Evolutionary conservation across 2,888 invertebrate species (phyloP), one percentile per base, ranked within the genome.

Genomic region (Hyposoter dolosus): DNA sequence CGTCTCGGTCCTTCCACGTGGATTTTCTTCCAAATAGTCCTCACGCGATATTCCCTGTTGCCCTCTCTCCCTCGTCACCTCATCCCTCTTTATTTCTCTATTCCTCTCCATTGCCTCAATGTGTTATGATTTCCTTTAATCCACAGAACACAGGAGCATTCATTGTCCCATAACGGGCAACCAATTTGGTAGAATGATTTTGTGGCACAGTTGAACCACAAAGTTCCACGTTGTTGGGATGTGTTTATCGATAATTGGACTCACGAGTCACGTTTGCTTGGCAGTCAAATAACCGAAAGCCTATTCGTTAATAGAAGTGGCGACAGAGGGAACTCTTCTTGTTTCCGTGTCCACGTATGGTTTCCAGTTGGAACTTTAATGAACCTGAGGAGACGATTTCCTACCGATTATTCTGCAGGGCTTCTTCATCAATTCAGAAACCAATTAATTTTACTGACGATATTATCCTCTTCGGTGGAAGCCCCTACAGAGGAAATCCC

Each of bases 361-460:
- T 77, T 84, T 84, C 84, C 40, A 43, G 12, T 66, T 56, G 60
- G 43, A 53, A 76, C 72, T 66, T 81, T 12, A 28, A 56, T 43
- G 66, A 76, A 56, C 45, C 50, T 19, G 32, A 28, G 7, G 50
- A 74, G 45, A 71, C 28, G 68, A 12, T 35, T 15, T 7, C 17
- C 2, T 40, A 35, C 9, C 28, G 47, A 66, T 72, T 66, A 53
- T 65, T 56, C 19, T 23, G 19, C 12, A 69, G 53, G 82, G 82
- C 75, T 82, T 85, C 85, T 19, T 19, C 15, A 50, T 53, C 50
- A 15, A 66, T 65, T 71, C 45, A 9, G 45, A 69, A 53, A 69
- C 28, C 79, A 82, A 79, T 85, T 76, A 82, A 82, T 82, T 85
- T 75, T 28, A 71, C 32, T 28, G 65, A 76, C 77, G 66, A 45